Percentiles rank a stretch among this genome's conserved stretches.
phyloP scores from a whole-genome alignment of 2,797 vertebrate genomes.

The Dryobates pubescens region DNA sequence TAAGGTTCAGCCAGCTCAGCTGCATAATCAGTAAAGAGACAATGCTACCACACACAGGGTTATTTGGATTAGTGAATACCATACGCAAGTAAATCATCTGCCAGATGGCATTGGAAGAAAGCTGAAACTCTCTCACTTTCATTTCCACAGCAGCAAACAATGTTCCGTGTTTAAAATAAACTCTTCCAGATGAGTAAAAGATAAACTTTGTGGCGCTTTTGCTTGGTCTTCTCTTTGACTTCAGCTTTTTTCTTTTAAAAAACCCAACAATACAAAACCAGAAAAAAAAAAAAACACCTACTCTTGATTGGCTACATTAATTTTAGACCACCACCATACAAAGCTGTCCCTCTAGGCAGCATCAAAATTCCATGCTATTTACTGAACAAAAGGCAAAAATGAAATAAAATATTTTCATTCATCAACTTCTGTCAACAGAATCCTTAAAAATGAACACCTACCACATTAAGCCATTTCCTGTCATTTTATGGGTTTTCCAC shows the following conservation, averaged over 20 bases:
- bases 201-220: slow-evolving; percentile 78
- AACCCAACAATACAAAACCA: background rate
- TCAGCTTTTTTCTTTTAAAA: slow-evolving; percentile 5
- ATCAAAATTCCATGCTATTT: slow-evolving; percentile 59
- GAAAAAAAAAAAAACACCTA: slow-evolving; percentile 2
- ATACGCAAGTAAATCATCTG: slow-evolving; percentile 81
- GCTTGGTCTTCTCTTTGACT: slow-evolving; percentile 68
- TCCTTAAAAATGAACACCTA: slow-evolving; percentile 74
- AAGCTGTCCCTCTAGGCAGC: slow-evolving; percentile 67
- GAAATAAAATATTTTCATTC: slow-evolving; percentile 66
- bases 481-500: slow-evolving; percentile 73
- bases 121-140: slow-evolving; percentile 80
- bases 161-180: slow-evolving; percentile 84
- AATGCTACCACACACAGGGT: slow-evolving; percentile 79
- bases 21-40: slow-evolving; percentile 70
- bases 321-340: slow-evolving; percentile 70
- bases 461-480: slow-evolving; percentile 75
- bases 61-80: slow-evolving; percentile 84
- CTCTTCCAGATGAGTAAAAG: slow-evolving; percentile 88
- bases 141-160: slow-evolving; percentile 83
- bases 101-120: slow-evolving; percentile 83
- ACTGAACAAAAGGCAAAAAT: slow-evolving; percentile 64
- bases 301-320: slow-evolving; percentile 69
- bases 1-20: slow-evolving; percentile 76
- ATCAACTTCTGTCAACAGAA: slow-evolving; percentile 77